These are phyloP conservation scores for Synergus umbraculus DNA, from an alignment of 2,888 invertebrate genomes.

Conservation along the genomic window DNA sequence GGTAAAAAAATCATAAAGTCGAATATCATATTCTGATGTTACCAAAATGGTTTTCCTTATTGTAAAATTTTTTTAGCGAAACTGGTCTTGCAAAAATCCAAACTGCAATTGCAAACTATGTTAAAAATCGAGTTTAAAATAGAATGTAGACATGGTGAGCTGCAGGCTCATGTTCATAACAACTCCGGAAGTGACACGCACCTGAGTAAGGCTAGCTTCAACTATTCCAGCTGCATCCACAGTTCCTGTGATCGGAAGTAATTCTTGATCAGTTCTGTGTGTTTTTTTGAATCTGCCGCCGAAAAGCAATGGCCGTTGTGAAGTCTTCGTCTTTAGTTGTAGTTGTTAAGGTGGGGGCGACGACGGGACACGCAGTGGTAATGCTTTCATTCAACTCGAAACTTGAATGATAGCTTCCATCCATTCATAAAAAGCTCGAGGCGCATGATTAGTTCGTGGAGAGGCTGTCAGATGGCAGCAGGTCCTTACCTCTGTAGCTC, in stretches of 20 bases:
- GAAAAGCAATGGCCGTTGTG: slow-evolving; percentile 58
- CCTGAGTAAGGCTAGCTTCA: not conserved
- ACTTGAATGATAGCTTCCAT: slow-evolving; percentile 78
- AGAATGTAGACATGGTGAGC: not conserved
- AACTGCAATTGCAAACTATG: too few species aligned
- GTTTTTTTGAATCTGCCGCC: slow-evolving; percentile 57
- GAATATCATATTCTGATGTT: not conserved
- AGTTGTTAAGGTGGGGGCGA: slow-evolving; percentile 52
- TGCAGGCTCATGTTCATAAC: not conserved
- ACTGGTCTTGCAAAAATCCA: not conserved
- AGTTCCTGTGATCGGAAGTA: not conserved
- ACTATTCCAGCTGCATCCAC: not conserved
- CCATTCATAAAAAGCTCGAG: slow-evolving; percentile 77
- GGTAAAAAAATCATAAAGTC: slow-evolving; percentile 4
- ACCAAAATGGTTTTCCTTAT: not conserved
- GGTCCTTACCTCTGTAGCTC: slow-evolving; percentile 52
- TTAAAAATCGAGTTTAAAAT: too few species aligned
- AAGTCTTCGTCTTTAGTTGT: slow-evolving; percentile 53
- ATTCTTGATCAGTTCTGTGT: not conserved
- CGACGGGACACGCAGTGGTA: slow-evolving; percentile 58
- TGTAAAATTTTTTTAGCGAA: not conserved
- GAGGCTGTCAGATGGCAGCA: slow-evolving; percentile 74
- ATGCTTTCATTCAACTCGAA: slow-evolving; percentile 77
- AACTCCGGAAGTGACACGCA: not conserved
- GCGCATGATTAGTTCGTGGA: slow-evolving; percentile 57